A percentile compares a stretch with the other conserved stretches of the same genome.
Evolutionary conservation across 2,888 invertebrate species (phyloP).

Genomic region (Podabrus alpinus): DNA sequence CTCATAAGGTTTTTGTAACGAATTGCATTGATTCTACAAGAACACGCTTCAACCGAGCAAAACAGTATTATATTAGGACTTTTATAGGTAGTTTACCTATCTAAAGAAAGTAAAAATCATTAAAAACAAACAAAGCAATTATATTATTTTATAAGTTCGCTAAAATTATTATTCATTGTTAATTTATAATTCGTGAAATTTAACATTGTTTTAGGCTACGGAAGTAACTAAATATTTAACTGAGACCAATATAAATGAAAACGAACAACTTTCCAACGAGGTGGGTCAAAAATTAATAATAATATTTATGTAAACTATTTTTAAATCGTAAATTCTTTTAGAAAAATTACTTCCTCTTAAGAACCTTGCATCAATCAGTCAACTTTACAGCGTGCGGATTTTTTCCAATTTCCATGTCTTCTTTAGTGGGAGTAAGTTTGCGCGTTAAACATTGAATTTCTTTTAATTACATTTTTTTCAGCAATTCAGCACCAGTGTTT

Average conservation of each 20-base stretch:
- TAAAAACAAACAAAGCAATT: neutral
- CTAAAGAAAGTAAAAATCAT: no score
- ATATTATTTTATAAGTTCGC: neutral
- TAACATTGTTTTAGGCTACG: slow-evolving; percentile 12
- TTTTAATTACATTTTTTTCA: slow-evolving; percentile 6
- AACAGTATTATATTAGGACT: no score
- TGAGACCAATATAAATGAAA: slow-evolving; percentile 12
- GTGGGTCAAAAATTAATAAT: slow-evolving; percentile 2
- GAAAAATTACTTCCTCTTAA: slow-evolving; percentile 33
- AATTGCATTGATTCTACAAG: no score
- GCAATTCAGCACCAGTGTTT: slow-evolving; percentile 25
- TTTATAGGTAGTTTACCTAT: no score
- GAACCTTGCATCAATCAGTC: slow-evolving; percentile 32
- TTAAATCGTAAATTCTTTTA: slow-evolving; percentile 9
- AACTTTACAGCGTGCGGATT: slow-evolving; percentile 31
- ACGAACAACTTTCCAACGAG: slow-evolving; percentile 18
- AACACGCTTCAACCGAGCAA: no score
- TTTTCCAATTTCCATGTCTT: slow-evolving; percentile 34
- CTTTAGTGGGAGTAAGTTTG: slow-evolving; percentile 27
- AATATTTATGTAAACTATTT: neutral
- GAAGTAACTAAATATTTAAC: slow-evolving; percentile 19
- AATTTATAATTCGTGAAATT: neutral
- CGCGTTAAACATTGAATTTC: neutral
- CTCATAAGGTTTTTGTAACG: no score
- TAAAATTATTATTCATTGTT: neutral